Conservation (phyloP, 2,797 vertebrate genomes). For the Poecilia velifera region DNA sequence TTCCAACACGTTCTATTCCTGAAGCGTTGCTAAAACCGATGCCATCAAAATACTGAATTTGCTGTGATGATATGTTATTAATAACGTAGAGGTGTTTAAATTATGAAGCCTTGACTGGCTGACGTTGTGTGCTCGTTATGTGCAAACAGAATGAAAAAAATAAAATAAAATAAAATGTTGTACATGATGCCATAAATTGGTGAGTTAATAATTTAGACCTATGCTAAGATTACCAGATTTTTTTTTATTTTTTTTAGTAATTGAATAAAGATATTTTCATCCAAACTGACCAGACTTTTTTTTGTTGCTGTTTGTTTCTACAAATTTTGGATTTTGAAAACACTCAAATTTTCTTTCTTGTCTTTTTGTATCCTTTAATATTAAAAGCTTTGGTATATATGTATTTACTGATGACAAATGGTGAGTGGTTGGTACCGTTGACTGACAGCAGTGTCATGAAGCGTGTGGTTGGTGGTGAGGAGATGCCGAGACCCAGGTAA, state of each 20-base stretch:
- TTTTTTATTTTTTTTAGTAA: not conserved
- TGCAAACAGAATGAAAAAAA: not conserved
- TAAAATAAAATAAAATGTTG: not conserved
- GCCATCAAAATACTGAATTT: not conserved
- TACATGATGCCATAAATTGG: conserved; percentile 9
- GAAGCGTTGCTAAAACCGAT: not conserved
- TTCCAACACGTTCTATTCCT: not conserved
- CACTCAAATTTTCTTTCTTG: not conserved
- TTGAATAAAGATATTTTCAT: not conserved
- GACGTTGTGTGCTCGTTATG: not conserved
- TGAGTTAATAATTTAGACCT: conserved; percentile 3
- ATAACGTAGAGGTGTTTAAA: not conserved
- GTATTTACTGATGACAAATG: too few species aligned
- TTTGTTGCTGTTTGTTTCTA: not conserved
- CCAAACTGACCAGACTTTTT: not conserved
- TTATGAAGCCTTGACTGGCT: conserved; percentile 47
- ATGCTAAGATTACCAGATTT: conserved; percentile 25
- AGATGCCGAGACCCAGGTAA: too few species aligned
- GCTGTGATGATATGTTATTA: not conserved
- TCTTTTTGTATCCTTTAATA: too few species aligned
- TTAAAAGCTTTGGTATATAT: too few species aligned
- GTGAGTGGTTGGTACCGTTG: too few species aligned
- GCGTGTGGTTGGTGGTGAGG: too few species aligned
- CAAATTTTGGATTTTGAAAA: not conserved
- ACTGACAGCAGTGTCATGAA: too few species aligned